phyloP scores from a whole-genome alignment of 2,113 vertebrate genomes.

The Prietella phreatophila region DNA sequence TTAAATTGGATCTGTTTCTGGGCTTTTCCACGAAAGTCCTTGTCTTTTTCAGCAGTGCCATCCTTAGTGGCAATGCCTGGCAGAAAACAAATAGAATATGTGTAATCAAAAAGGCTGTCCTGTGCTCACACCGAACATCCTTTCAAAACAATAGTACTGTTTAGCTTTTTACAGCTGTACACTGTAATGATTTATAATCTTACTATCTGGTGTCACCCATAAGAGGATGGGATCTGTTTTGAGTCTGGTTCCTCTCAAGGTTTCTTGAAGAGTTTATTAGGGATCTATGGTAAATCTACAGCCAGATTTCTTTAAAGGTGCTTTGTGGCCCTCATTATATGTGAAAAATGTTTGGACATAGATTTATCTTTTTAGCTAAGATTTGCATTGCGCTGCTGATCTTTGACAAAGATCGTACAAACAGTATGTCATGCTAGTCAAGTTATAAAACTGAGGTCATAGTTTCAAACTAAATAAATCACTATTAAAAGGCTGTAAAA shows the following conservation, averaged over 20 bases:
- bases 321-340: background rate
- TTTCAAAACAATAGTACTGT: background rate
- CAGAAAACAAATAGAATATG: background rate
- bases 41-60: conserved; percentile 77
- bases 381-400: background rate
- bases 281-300: background rate
- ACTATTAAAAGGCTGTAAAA: conserved; percentile 31
- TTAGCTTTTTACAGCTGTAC: background rate
- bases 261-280: background rate
- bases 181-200: background rate
- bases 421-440: background rate
- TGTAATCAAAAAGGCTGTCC: background rate
- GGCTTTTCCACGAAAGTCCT: conserved; percentile 81
- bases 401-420: background rate
- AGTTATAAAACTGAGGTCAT: conserved; percentile 14
- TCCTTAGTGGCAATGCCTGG: conserved; percentile 81
- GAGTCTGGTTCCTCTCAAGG: background rate
- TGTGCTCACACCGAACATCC: background rate
- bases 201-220: background rate
- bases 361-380: background rate
- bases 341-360: background rate
- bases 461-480: conserved; percentile 16
- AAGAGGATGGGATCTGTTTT: background rate
- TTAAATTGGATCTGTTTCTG: conserved; percentile 84
- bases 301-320: background rate